Evolutionary conservation across 2,888 invertebrate genomes (phyloP), one percentile per base, ranked within the genome.

Genomic region (Anoncus sp.): DNA sequence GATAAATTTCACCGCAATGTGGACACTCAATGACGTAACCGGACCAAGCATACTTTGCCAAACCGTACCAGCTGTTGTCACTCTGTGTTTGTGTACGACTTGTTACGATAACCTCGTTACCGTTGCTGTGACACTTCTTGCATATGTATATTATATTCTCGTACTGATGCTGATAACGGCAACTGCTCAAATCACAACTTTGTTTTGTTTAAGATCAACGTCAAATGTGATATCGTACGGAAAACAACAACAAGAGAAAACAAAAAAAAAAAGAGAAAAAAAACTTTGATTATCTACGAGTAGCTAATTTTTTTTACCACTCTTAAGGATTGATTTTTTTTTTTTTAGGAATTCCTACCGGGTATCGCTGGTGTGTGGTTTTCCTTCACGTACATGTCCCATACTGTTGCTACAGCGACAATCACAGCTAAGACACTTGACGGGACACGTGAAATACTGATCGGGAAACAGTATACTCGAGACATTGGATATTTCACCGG

Each of bases 1-100:
- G 93, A 87, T 94, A 94, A 78, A 96, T 95, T 81, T 95, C 94
- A 0, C 96, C 95, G 90, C 95, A 96, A 84, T 94, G 93, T 14
- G 94, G 93, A 90, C 97, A 97, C 86, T 96, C 96, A 75, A 97
- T 94, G 1, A 95, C 94, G 86, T 95, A 95, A 86, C 96, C 96
- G 60, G 95, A 94, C 96, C 96, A 96, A 1, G 96, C 95, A 87
- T 95, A 96, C 85, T 94, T 95, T 1, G 95, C 94, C 53, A 96
- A 90, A 35, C 95, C 95, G 66, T 94, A 92, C 95, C 95, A 95
- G 70, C 87, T 85, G 45, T 87, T 92, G 47, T 92, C 92, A 40
- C 88, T 91, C 71, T 90, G 89, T 2, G 92, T 89, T 76, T 91
- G 91, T 43, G 91, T 90, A 20, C 91, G 91, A 16, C 94, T 94